Conservation (phyloP, 2,797 vertebrate species). For the Chelonia mydas region DNA sequence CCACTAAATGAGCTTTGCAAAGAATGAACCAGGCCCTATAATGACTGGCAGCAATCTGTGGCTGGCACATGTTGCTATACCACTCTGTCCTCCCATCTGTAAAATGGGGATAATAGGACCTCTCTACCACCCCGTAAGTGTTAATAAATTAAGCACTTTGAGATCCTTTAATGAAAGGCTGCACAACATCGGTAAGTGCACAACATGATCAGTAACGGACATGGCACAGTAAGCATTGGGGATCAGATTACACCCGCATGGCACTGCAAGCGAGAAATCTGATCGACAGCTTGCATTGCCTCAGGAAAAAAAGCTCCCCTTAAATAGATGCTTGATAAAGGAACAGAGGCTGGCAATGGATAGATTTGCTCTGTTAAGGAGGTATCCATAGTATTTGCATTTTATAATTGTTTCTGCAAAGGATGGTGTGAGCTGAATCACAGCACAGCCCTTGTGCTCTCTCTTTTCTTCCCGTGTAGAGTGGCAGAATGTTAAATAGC, state of each 20-base stretch:
- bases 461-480: background rate
- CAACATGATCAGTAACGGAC: constrained; percentile 42
- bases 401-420: constrained; percentile 68
- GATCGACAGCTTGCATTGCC: background rate
- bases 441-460: background rate
- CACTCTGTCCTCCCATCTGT: background rate
- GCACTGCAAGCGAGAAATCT: background rate
- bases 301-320: background rate
- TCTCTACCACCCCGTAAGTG: background rate
- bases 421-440: constrained; percentile 52
- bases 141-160: background rate
- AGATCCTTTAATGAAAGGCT: constrained; percentile 32
- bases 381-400: constrained; percentile 53
- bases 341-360: constrained; percentile 35
- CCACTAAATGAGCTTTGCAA: background rate
- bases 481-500: constrained; percentile 53
- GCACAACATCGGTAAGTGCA: constrained; percentile 11
- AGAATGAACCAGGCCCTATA: background rate
- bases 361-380: constrained; percentile 61
- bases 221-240: constrained; percentile 32
- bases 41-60: constrained; percentile 3
- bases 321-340: constrained; percentile 53
- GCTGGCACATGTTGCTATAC: background rate
- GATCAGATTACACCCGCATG: constrained; percentile 4
- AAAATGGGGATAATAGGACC: constrained; percentile 27